Evolutionary conservation across 2,888 invertebrate genomes (phyloP).

Genomic region (Blastobasis lacticolella): DNA sequence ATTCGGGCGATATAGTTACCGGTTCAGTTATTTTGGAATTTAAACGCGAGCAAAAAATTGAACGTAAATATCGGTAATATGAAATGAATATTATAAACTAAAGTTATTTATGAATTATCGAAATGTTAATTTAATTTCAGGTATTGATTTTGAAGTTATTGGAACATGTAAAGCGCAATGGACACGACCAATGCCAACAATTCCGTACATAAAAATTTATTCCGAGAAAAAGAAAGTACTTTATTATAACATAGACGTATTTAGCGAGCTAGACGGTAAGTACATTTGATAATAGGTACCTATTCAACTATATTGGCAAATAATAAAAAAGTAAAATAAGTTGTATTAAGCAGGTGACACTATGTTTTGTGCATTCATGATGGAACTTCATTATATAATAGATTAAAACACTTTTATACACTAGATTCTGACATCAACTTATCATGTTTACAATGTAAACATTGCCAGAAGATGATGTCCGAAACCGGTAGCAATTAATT

Average conservation of each 20-base stretch:
- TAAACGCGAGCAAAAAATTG: slow-evolving; percentile 38
- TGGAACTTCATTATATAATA: background rate
- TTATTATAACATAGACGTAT: slow-evolving; percentile 35
- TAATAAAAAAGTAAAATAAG: background rate
- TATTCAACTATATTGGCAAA: background rate
- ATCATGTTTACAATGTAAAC: background rate
- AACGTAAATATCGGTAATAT: slow-evolving; percentile 28
- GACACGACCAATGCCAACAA: slow-evolving; percentile 47
- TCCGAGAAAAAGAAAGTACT: slow-evolving; percentile 46
- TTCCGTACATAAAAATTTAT: slow-evolving; percentile 55
- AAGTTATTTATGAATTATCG: background rate
- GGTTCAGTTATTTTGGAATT: slow-evolving; percentile 49
- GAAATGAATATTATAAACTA: background rate
- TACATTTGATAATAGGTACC: too few relatives aligned
- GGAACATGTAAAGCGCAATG: slow-evolving; percentile 52
- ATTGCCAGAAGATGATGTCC: background rate
- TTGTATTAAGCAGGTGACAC: background rate
- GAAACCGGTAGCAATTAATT: too few relatives aligned
- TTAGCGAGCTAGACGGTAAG: slow-evolving; percentile 31
- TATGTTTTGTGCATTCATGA: background rate
- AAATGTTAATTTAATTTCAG: slow-evolving; percentile 29
- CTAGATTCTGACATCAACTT: background rate
- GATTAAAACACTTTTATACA: background rate
- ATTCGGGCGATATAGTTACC: slow-evolving; percentile 56
- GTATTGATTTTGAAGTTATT: slow-evolving; percentile 41